A percentile compares a stretch with the other conserved stretches of the same genome.
phyloP scores from a whole-genome alignment of 2,113 vertebrate genomes.

The Hypocryptadius cinnamomeus region DNA sequence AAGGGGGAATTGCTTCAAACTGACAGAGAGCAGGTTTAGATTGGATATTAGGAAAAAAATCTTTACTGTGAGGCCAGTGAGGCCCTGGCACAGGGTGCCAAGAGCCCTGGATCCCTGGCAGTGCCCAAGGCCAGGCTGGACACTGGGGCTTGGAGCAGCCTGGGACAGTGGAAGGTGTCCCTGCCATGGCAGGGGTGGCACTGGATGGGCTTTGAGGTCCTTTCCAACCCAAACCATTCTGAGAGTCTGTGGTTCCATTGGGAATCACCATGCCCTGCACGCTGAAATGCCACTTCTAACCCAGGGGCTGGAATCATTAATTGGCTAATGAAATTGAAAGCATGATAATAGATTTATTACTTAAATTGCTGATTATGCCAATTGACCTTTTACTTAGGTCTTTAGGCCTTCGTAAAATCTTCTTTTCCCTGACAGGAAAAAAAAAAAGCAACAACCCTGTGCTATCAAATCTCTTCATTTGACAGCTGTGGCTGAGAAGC shows the following conservation, averaged over 20 bases:
- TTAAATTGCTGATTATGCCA: slow-evolving; percentile 15
- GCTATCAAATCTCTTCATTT: neutral
- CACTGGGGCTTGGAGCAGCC: neutral
- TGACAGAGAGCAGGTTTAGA: neutral
- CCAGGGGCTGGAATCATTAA: neutral
- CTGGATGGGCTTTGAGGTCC: neutral
- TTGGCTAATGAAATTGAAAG: neutral
- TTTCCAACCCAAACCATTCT: neutral
- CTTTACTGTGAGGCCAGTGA: accelerated
- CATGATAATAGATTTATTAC: neutral
- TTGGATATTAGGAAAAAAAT: neutral
- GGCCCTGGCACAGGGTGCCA: neutral
- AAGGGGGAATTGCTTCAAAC: neutral
- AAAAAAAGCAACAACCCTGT: neutral
- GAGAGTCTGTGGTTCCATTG: neutral
- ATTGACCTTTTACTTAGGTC: slow-evolving; percentile 12
- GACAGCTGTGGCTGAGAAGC: neutral
- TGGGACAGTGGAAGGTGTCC: neutral
- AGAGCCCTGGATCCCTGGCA: neutral
- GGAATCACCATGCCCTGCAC: neutral
- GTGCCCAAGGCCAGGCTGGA: neutral
- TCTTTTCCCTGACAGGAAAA: neutral
- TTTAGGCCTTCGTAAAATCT: neutral
- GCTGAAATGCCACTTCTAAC: neutral
- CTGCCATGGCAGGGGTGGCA: neutral